A percentile compares a stretch with the other conserved stretches of the same genome.
These are phyloP conservation scores for Miichthys miiuy DNA, from an alignment of 2,797 vertebrate genomes.

Conservation along the genomic window DNA sequence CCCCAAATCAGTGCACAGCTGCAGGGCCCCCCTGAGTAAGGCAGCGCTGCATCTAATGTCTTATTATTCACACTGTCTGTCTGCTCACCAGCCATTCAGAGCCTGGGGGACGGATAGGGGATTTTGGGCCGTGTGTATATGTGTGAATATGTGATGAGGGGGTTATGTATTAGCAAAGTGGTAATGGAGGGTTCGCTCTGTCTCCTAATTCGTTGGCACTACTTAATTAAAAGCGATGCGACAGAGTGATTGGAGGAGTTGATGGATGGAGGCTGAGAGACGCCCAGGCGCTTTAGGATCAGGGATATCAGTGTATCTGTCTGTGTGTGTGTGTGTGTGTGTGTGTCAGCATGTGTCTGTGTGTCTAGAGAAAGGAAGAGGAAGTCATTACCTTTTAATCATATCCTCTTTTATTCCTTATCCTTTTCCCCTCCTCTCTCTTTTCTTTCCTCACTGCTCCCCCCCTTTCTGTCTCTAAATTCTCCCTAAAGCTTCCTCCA, in stretches of 20 bases:
- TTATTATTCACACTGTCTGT: slow-evolving; percentile 82
- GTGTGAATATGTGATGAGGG: slow-evolving; percentile 46
- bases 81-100: slow-evolving; percentile 71
- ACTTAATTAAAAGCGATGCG: slow-evolving; percentile 79
- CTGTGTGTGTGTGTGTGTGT: slow-evolving; percentile 27
- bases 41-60: slow-evolving; percentile 75
- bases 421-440: slow-evolving; percentile 45
- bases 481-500: slow-evolving; percentile 55
- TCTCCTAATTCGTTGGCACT: slow-evolving; percentile 72
- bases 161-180: slow-evolving; percentile 67
- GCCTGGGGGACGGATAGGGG: slow-evolving; percentile 61
- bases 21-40: slow-evolving; percentile 65
- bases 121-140: slow-evolving; percentile 31
- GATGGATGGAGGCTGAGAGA: slow-evolving; percentile 71
- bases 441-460: slow-evolving; percentile 40
- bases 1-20: slow-evolving; percentile 75
- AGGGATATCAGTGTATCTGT: slow-evolving; percentile 28
- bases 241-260: slow-evolving; percentile 70
- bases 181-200: slow-evolving; percentile 70
- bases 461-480: slow-evolving; percentile 57
- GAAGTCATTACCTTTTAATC: slow-evolving; percentile 82
- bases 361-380: slow-evolving; percentile 66
- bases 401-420: slow-evolving; percentile 63
- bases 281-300: slow-evolving; percentile 53
- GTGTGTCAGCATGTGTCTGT: slow-evolving; percentile 41